phyloP scores from a whole-genome alignment of 2,888 invertebrate genomes.

The Scaeva pyrastri region DNA sequence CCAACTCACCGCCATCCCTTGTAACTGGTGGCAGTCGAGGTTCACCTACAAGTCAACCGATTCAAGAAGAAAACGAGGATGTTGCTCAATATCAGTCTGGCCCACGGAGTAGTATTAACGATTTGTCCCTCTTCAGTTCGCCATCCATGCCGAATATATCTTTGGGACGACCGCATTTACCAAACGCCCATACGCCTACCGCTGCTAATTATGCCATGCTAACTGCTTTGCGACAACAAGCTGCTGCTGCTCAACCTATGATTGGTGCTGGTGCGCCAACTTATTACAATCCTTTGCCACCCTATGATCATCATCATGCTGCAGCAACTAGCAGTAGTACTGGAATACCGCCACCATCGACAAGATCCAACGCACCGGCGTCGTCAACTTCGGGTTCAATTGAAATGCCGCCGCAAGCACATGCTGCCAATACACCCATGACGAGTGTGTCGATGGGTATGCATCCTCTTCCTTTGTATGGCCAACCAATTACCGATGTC shows the following conservation, averaged over 20 bases:
- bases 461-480: conserved; percentile 80
- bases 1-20: conserved; percentile 89
- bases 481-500: conserved; percentile 87
- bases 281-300: conserved; percentile 81
- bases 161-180: conserved; percentile 91
- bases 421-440: conserved; percentile 80
- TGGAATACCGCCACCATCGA: conserved; percentile 82
- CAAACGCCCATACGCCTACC: conserved; percentile 81
- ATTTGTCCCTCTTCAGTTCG: conserved; percentile 94
- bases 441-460: conserved; percentile 68
- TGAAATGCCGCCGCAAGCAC: conserved; percentile 83
- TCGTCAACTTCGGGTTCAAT: conserved; percentile 82
- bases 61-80: conserved; percentile 93
- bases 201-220: conserved; percentile 81
- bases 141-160: conserved; percentile 99
- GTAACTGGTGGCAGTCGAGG: conserved; percentile 86
- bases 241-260: conserved; percentile 73
- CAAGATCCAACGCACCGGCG: conserved; percentile 85
- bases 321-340: conserved; percentile 64
- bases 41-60: conserved; percentile 89
- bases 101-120: conserved; percentile 88
- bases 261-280: conserved; percentile 79
- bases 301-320: conserved; percentile 79
- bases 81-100: conserved; percentile 86
- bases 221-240: conserved; percentile 81